phyloP scores from a whole-genome alignment of 2,888 invertebrate species.

The Oxystoma pomonae region DNA sequence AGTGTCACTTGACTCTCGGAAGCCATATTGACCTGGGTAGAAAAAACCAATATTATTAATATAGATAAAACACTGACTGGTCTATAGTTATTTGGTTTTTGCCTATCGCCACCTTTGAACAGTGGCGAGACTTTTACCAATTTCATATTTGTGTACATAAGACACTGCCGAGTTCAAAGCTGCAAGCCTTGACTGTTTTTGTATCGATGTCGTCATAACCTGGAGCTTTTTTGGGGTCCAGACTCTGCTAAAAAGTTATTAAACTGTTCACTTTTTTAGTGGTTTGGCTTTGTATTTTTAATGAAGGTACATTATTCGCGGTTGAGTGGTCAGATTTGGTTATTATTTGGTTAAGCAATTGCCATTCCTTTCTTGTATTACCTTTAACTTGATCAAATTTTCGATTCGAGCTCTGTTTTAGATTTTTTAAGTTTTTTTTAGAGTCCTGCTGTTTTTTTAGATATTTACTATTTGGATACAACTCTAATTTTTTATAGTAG shows the following conservation, averaged over 20 bases:
- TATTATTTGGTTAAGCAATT: neutral
- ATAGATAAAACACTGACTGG: neutral
- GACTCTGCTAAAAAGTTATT: too few relatives aligned
- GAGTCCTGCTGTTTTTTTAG: neutral
- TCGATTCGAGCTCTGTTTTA: neutral
- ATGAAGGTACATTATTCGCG: neutral
- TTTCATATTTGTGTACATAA: neutral
- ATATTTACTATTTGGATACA: neutral
- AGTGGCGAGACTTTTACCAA: neutral
- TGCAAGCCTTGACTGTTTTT: neutral
- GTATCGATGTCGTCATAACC: conserved; percentile 3
- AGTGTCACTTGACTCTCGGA: neutral
- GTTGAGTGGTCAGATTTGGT: neutral
- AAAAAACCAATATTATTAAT: neutral
- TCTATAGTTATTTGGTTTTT: neutral
- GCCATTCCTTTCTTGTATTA: neutral
- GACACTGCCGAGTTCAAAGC: neutral
- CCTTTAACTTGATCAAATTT: neutral
- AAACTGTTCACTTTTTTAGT: too few relatives aligned
- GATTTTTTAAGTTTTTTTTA: neutral
- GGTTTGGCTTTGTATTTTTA: neutral
- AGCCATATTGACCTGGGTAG: neutral
- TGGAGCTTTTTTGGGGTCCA: neutral
- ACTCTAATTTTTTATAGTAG: neutral
- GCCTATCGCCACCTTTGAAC: neutral